Base-by-base conservation (phyloP, 2,113 vertebrate genomes). In the Orcinus orca region DNA sequence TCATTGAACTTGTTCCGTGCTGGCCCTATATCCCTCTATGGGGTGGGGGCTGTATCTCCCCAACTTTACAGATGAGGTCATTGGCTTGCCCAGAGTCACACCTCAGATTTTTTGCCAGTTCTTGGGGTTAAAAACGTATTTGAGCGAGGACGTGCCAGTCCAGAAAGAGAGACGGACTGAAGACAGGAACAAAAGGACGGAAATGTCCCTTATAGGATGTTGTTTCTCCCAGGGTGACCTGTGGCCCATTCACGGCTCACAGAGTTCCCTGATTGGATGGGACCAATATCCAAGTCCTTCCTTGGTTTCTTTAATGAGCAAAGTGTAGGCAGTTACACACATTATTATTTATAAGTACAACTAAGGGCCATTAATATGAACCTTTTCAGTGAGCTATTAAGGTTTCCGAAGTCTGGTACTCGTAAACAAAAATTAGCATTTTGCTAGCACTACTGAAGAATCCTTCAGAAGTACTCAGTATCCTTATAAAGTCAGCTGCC, bases 241-340 rank as follows among this genome's bases (percentile, higher is more conserved):
- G 1, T 8, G 53, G 53, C 11, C 21, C 15, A 14, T 20, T 25
- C 1, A 0, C 26, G 3, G 47, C 33, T 81, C 82, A 25, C 36
- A 23, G 17, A 76, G 31, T 38, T 63, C 73, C 60, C 65, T 33
- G 29, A 44, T 47, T 29, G 38, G 65, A 62, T 12, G 5, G 12
- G 63, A 88, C 29, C 36, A 9, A 26, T 26, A 76, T 11, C 36
- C 65, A 76, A 10, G 23, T 74, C n/a, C n/a, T 93, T 58, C 25
- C 2, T 33, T 70, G 23, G 20, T 83, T 82, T 76, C 92, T 76
- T 55, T 68, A 93, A 60, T 76, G 65, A 92, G 68, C 36, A 88
- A 84, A 53, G 87, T 90, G 58, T 36, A 90, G 80, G 36, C 81
- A 84, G 8, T 88, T 76, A 55, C 5, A 33, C 25, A 85, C 8